Evolutionary conservation across 2,888 invertebrate genomes (phyloP), one percentile per base, ranked within the genome.

Genomic region (Ennomos fuscantarius): DNA sequence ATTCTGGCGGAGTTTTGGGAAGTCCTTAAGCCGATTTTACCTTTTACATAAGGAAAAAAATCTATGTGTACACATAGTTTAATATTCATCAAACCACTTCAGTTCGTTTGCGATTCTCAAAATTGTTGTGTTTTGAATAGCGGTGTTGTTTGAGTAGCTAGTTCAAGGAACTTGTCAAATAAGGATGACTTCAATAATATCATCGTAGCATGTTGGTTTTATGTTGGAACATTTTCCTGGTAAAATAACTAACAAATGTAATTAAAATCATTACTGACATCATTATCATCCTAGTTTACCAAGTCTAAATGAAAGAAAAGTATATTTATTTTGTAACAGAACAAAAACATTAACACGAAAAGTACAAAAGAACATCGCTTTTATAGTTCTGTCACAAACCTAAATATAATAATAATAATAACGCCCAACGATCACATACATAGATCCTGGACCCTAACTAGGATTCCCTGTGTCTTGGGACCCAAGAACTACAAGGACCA

Each of bases 71-170:
- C 24, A 24, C 24, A 24, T 24, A 5, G 1, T 32, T 54, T 54
- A 13, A 42, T 41, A 54, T 54, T 35, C 54, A 54, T 15, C 8
- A 36, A 42, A 41, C 46, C 46, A 24, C 39, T 34, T 40, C 11
- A 40, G 8, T 8, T 32, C 43, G 48, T 55, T 48, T 42, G 42
- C 32, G 1, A 15, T 42, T 53, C n/a, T 10, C 33, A 36, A 35
- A 24, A 31, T 15, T 37, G 13, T 12, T 42, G 24, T 24, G 24
- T 24, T 24, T 24, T 6, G 24, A 6, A 24, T 5, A 24, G 24
- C 24, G 24, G 24, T 24, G 3, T 24, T 24, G 6, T 24, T 24
- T 24, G 24, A 24, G 24, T 24, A 6, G 6, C 24, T n/a, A 45
- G 45, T 46, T 46, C 15, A n/a, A 24, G 45, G 45, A 46, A 46